Base-by-base conservation (phyloP, 2,797 vertebrate genomes). In the Corythornis leucogaster region DNA sequence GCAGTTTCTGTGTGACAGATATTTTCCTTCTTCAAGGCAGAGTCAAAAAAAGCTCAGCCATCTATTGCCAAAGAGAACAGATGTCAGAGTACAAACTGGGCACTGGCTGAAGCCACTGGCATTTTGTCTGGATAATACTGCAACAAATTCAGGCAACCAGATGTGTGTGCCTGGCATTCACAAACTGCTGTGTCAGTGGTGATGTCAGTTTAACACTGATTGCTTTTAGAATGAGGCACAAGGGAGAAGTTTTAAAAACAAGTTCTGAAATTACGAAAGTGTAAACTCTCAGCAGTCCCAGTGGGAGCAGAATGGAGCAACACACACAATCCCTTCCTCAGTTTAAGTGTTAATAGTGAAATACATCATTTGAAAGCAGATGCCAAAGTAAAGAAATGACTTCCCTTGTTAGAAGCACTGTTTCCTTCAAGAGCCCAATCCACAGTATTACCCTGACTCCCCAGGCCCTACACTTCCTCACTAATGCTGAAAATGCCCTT, bases 101-200 rank as follows among this genome's bases (percentile, higher is more conserved):
- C 0, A 1, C 73, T 93, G 91, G 87, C 91, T 94, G 85, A 6
- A 92, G 85, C 91, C 90, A 93, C 78, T 54, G 80, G 94, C 90
- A 89, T 87, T 95, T 94, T 94, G 89, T 94, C 94, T 91, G 93
- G 90, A 42, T 91, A 91, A 86, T 38, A 81, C 43, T 6, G 0
- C 83, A 78, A 21, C 30, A 71, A 91, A 91, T 94, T 92, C 62
- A 88, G 73, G 94, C 91, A 92, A 61, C 85, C 87, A 92, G 84
- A 93, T 88, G 85, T 64, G 75, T 71, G 22, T 74, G 86, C 38
- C 90, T 93, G 91, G 88, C 78, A 80, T 90, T 75, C 15, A 3
- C 78, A 64, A 88, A 92, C 61, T 69, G 83, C 83, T 88, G 75
- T 69, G 81, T 80, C 86, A 86, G 83, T 74, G 53, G 54, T 31